Evolutionary conservation across 2,797 vertebrate species (phyloP), one percentile per base, ranked within the genome.

Genomic region (Artibeus lituratus): DNA sequence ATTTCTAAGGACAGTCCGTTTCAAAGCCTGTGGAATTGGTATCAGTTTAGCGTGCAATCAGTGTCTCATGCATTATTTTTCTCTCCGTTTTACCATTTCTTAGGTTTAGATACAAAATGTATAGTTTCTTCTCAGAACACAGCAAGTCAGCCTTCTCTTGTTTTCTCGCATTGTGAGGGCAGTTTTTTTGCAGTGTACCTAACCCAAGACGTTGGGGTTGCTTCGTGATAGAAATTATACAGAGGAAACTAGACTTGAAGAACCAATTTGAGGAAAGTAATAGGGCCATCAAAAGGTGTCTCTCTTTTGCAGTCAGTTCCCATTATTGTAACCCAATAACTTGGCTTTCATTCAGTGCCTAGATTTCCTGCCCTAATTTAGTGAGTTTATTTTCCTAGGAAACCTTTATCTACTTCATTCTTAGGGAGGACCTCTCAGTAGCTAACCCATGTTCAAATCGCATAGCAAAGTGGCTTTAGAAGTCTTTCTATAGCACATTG

Each of bases 401-500:
- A 97, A 97, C 92, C 95, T 97, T 97, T 96, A 93, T 93, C 96
- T 97, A 80, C 93, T 94, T 97, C 10, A 15, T 97, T 97, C 98
- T 95, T 88, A 82, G 10, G 8, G 97, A 97, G 93, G 98, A 96
- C 84, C 85, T 82, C 95, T 97, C 62, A 81, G 26, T 97, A 94
- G 90, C 96, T 96, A 98, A 98, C 96, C 97, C 85, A 93, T 97
- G 87, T 97, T 97, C 96, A 93, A 95, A 96, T 97, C 97, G 86
- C 97, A 92, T 92, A 93, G 88, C 59, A 0, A 3, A 95, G 97
- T 96, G 87, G 97, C 95, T 97, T 98, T 98, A 90, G 92, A 97
- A 97, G 95, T 98, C 96, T 91, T 98, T 96, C 98, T 96, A 91
- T 97, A 93, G 94, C 82, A 72, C 98, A 97, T 97, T 98, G 98